phyloP scores from a whole-genome alignment of 2,888 invertebrate genomes.

The Thecocarcelia acutangulata region DNA sequence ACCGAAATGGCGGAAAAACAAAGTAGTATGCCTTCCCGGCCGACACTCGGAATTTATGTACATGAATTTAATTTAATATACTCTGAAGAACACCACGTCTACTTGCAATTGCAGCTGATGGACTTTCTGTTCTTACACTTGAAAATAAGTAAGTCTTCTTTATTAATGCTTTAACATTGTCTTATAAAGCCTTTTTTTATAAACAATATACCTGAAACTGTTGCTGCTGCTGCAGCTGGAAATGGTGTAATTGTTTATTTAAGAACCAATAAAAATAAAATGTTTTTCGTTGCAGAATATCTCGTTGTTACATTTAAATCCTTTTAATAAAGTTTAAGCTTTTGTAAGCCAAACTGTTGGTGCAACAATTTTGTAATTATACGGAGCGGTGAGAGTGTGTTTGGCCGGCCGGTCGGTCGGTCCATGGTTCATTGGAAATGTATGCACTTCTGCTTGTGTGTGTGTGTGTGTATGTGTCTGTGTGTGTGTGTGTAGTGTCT shows the following conservation, averaged over 20 bases:
- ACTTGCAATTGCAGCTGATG: too few relatives aligned
- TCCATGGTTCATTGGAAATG: too few relatives aligned
- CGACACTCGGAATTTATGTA: too few relatives aligned
- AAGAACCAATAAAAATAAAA: slow-evolving; percentile 15
- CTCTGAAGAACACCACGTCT: too few relatives aligned
- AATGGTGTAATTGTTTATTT: slow-evolving; percentile 24
- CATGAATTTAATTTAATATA: too few relatives aligned
- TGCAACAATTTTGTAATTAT: slow-evolving; percentile 42
- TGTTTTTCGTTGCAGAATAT: slow-evolving; percentile 25
- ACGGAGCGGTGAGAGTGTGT: not conserved
- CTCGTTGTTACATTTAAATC: slow-evolving; percentile 53
- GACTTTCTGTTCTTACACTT: too few relatives aligned
- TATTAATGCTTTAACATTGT: too few relatives aligned
- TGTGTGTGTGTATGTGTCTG: not conserved
- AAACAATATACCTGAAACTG: not conserved
- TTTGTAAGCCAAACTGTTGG: slow-evolving; percentile 33
- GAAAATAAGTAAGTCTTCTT: too few relatives aligned
- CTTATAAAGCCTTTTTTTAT: too few relatives aligned
- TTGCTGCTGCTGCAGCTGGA: not conserved
- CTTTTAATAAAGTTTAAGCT: slow-evolving; percentile 53
- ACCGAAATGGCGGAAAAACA: too few relatives aligned
- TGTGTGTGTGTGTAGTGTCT: slow-evolving; percentile 1
- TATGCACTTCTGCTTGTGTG: not conserved
- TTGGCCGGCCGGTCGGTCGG: not conserved
- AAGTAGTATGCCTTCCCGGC: too few relatives aligned